Base-by-base conservation (phyloP, 2,888 invertebrate species). In the Archips xylosteana region DNA sequence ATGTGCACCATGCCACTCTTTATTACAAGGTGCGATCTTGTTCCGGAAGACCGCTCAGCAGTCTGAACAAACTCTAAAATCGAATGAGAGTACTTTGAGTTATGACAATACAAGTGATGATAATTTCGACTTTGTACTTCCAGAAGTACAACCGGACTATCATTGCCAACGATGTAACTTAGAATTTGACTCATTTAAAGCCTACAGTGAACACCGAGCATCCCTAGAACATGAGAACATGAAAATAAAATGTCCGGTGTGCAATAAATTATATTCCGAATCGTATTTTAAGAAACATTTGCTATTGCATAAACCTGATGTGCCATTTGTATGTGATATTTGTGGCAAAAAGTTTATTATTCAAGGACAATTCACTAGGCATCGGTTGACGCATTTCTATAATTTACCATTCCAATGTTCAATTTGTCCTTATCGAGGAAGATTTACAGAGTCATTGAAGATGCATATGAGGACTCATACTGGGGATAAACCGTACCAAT, bases 401-500 rank as follows among this genome's bases (percentile, higher is more conserved):
- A 82, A 88, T 51, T 70, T 78, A 54, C 76, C 78, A 0, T 91
- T 86, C 66, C 85, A 92, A 81, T 94, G 94, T 82, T 76, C 85
- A 2, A 71, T 89, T 2, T 94, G 94, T 76, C 94, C 94, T 0
- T 94, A 94, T 75, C 86, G 83, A 70, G 94, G 93, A 4, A 81
- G 94, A 51, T 92, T 91, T 76, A 83, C 81, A 0, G 91, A 91
- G 71, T 90, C 90, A 0, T 76, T 94, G 1, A 94, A 91, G 80
- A 87, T 92, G 88, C 94, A 94, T 47, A 93, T 94, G 92, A 83
- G 92, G 8, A 78, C 85, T 0, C 94, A 94, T 62, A 93, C 93
- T 0, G 93, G 93, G 0, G 93, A 94, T 70, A 92, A 87, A 71
- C 92, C 92, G 0, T 93, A 92, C 62, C 89, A 90, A 77, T 94